These are phyloP conservation scores for Callipepla squamata DNA, from an alignment of 2,113 vertebrate species.

Conservation along the genomic window DNA sequence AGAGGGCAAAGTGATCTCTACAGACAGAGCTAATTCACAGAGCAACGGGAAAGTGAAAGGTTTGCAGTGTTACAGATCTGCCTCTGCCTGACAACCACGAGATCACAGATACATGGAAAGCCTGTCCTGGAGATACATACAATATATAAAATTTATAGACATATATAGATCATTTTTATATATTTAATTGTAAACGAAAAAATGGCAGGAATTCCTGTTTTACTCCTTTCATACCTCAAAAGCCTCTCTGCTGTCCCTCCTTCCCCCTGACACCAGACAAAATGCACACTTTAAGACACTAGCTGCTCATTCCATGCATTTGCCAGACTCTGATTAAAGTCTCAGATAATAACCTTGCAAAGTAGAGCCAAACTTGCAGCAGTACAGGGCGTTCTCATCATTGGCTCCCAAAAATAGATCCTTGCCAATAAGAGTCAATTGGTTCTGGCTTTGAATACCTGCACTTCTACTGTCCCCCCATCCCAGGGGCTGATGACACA, in stretches of 20 bases:
- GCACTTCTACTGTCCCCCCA: not conserved
- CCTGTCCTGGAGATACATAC: not conserved
- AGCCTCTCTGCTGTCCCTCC: not conserved
- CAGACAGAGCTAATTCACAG: not conserved
- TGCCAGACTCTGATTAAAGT: constrained; percentile 50
- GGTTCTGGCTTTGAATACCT: constrained; percentile 29
- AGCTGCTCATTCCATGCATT: not conserved
- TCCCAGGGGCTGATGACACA: constrained; percentile 23
- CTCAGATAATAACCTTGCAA: constrained; percentile 57
- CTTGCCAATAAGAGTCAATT: constrained; percentile 60
- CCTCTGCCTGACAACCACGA: not conserved
- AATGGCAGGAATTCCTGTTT: constrained; percentile 1
- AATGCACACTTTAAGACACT: constrained; percentile 21
- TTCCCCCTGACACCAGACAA: not conserved
- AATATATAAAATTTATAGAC: not conserved
- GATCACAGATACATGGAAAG: not conserved
- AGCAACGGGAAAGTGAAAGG: not conserved
- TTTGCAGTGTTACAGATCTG: not conserved
- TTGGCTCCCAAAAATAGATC: constrained; percentile 39
- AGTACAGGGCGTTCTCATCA: constrained; percentile 36
- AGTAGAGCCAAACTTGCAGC: constrained; percentile 11
- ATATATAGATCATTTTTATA: not conserved
- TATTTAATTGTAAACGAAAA: constrained; percentile 10
- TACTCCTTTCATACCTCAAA: constrained; percentile 23
- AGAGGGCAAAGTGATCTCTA: not conserved